phyloP scores from a whole-genome alignment of 2,888 invertebrate species.

The Phasia obesa region DNA sequence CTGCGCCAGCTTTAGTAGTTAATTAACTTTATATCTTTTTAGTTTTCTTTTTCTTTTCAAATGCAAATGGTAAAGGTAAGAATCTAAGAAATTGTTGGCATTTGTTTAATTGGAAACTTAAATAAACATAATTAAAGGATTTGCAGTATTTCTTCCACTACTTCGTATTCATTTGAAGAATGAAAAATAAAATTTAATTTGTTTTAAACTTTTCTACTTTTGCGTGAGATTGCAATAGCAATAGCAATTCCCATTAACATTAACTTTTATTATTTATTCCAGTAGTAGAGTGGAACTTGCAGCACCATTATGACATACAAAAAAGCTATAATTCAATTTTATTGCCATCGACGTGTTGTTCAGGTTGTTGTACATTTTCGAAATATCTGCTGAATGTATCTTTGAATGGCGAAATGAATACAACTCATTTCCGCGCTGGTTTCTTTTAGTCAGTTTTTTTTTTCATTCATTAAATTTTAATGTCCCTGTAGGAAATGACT shows the following conservation, averaged over 20 bases:
- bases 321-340: slow-evolving; percentile 81
- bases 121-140: slow-evolving; percentile 62
- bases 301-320: slow-evolving; percentile 54
- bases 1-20: slow-evolving; percentile 40
- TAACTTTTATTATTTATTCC: slow-evolving; percentile 58
- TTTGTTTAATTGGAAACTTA: slow-evolving; percentile 70
- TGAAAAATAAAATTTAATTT: slow-evolving; percentile 46
- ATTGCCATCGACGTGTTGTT: slow-evolving; percentile 78
- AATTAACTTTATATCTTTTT: slow-evolving; percentile 63
- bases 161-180: background rate
- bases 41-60: background rate
- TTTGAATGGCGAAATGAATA: slow-evolving; percentile 26
- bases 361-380: slow-evolving; percentile 79
- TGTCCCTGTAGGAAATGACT: slow-evolving; percentile 35
- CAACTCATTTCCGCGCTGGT: slow-evolving; percentile 41
- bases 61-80: slow-evolving; percentile 7
- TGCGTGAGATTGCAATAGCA: background rate
- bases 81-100: slow-evolving; percentile 62
- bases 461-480: slow-evolving; percentile 15
- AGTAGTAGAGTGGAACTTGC: background rate
- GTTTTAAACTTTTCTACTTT: slow-evolving; percentile 28
- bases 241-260: slow-evolving; percentile 58
- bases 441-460: slow-evolving; percentile 11
- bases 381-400: slow-evolving; percentile 51
- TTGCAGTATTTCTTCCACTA: slow-evolving; percentile 16